These are phyloP conservation scores for Anhinga anhinga DNA, from an alignment of 2,113 vertebrate species.

Conservation along the genomic window DNA sequence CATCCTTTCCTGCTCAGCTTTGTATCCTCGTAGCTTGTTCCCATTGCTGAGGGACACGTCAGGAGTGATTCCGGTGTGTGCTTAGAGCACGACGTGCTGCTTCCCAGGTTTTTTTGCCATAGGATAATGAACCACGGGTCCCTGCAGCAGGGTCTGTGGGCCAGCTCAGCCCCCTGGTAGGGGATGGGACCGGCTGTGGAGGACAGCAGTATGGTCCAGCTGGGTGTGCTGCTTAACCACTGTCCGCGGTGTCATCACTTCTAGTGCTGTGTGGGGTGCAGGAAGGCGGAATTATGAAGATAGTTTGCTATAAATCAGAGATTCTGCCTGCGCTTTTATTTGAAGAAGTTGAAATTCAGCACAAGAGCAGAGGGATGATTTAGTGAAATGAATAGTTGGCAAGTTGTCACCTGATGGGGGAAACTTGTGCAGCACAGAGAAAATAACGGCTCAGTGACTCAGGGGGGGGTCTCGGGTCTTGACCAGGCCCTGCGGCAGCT, in stretches of 20 bases:
- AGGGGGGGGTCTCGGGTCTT: not conserved
- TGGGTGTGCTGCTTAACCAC: not conserved
- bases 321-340: not conserved
- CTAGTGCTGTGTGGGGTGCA: not conserved
- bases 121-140: not conserved
- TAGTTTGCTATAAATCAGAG: accelerated
- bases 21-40: accelerated
- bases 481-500: accelerated
- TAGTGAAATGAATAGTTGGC: not conserved
- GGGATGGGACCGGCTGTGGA: accelerated
- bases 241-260: not conserved
- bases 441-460: not conserved
- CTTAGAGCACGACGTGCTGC: not conserved
- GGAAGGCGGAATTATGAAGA: accelerated
- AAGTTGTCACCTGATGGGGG: not conserved
- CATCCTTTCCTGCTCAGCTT: accelerated
- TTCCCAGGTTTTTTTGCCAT: not conserved
- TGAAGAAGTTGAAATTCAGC: not conserved
- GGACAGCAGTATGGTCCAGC: not conserved
- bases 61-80: accelerated
- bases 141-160: not conserved
- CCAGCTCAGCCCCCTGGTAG: not conserved
- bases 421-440: accelerated
- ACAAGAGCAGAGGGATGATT: not conserved
- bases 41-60: accelerated